Conservation (phyloP, 2,113 vertebrate species). For the Dunckerocampus dactyliophorus region DNA sequence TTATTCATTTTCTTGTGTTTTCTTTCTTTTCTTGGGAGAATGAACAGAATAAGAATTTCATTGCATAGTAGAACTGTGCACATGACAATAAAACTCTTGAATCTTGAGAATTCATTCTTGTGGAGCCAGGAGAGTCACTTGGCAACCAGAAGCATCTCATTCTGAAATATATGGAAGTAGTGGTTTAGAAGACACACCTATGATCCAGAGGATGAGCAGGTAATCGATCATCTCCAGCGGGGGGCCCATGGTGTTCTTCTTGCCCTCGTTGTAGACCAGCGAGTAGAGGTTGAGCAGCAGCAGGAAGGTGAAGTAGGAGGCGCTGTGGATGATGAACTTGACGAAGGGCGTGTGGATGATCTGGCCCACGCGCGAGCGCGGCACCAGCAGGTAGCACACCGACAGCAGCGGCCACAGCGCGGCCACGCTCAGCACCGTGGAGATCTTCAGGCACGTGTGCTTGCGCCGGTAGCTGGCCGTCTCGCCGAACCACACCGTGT, state of each 20-base stretch:
- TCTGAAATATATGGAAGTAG: no score
- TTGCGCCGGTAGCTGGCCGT: slow-evolving; percentile 97
- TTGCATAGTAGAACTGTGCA: no score
- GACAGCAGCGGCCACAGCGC: slow-evolving; percentile 93
- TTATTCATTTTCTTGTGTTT: no score
- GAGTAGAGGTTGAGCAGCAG: slow-evolving; percentile 97
- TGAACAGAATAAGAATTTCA: no score
- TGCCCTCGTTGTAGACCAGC: slow-evolving; percentile 91
- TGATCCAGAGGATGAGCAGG: slow-evolving; percentile 95
- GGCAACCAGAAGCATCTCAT: no score
- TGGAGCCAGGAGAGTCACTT: background rate
- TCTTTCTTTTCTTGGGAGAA: no score
- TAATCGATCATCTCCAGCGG: slow-evolving; percentile 91
- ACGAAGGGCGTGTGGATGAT: slow-evolving; percentile 98
- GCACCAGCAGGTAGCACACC: slow-evolving; percentile 91
- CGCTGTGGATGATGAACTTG: slow-evolving; percentile 98
- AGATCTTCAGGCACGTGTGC: slow-evolving; percentile 94
- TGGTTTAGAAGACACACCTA: slow-evolving; percentile 61
- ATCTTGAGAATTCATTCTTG: no score
- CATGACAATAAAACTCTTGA: no score
- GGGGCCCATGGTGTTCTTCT: slow-evolving; percentile 95
- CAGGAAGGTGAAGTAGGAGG: slow-evolving; percentile 96
- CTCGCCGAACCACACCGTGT: slow-evolving; percentile 98
- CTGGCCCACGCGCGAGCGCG: slow-evolving; percentile 90
- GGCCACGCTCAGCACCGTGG: slow-evolving; percentile 87